Evolutionary conservation across 2,888 invertebrate species (phyloP).

Genomic region (Epinotia bilunana): DNA sequence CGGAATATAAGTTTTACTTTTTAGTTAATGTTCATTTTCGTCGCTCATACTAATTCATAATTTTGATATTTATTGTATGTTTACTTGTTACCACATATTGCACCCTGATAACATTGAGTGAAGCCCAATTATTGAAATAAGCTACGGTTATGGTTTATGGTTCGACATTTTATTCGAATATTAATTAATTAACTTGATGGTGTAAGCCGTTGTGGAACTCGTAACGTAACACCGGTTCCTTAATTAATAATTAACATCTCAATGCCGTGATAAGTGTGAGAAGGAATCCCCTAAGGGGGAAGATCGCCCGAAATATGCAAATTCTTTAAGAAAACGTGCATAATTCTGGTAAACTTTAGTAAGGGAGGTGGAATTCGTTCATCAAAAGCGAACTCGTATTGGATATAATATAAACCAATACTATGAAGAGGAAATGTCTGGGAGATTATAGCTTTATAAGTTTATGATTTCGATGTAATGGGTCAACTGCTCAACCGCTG

Average conservation of each 20-base stretch:
- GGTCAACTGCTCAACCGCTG: too few species aligned
- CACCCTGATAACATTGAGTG: too few species aligned
- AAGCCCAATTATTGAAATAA: too few species aligned
- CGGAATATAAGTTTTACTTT: too few species aligned
- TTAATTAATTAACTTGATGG: neutral
- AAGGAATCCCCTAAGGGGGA: conserved; percentile 2
- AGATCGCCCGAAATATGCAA: conserved; percentile 35
- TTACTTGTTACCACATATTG: too few species aligned
- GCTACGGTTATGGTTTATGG: neutral
- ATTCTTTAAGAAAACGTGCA: conserved; percentile 43
- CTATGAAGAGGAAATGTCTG: neutral
- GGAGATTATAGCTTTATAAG: neutral
- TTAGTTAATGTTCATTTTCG: too few species aligned
- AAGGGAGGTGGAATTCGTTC: conserved; percentile 36
- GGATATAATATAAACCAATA: conserved; percentile 2
- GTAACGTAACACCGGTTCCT: neutral
- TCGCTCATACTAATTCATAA: too few species aligned
- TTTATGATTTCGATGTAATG: too few species aligned
- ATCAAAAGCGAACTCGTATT: conserved; percentile 18
- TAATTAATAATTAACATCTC: conserved; percentile 42
- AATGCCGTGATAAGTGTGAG: conserved; percentile 29
- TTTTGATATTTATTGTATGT: too few species aligned
- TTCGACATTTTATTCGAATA: neutral
- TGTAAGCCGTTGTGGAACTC: neutral
- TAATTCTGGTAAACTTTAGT: conserved; percentile 31